These are phyloP conservation scores for Sorex araneus DNA, from an alignment of 2,113 vertebrate species.

Conservation along the genomic window DNA sequence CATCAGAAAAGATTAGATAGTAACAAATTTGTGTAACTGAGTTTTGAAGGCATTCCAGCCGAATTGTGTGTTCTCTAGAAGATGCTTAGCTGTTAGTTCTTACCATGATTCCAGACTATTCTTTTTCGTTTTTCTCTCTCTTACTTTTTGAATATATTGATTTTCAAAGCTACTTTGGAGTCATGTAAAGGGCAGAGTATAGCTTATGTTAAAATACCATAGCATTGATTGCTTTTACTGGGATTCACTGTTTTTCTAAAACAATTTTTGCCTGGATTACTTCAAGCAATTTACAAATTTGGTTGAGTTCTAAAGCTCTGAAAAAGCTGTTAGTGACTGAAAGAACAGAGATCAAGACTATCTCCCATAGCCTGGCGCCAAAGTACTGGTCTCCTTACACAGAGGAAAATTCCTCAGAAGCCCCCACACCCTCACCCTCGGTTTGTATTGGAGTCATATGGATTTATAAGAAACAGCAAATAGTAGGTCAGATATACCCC, in stretches of 20 bases:
- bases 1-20: neutral
- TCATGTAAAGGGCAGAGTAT: neutral
- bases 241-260: neutral
- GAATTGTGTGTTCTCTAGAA: neutral
- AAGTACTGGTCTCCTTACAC: too few species aligned
- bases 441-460: too few species aligned
- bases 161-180: too few species aligned
- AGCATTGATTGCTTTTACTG: neutral
- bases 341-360: too few species aligned
- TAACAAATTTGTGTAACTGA: neutral
- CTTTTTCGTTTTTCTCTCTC: neutral
- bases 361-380: too few species aligned
- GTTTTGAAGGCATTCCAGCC: neutral
- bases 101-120: neutral
- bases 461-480: too few species aligned
- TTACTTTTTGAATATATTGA: too few species aligned
- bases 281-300: neutral
- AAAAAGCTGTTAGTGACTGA: neutral
- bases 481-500: too few species aligned
- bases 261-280: neutral
- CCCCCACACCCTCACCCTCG: too few species aligned
- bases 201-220: neutral
- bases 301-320: neutral
- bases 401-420: too few species aligned
- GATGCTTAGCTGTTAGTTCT: neutral